Evolutionary conservation across 2,797 vertebrate species (phyloP), one percentile per base, ranked within the genome.

Genomic region (Mormyrops boulengeri): DNA sequence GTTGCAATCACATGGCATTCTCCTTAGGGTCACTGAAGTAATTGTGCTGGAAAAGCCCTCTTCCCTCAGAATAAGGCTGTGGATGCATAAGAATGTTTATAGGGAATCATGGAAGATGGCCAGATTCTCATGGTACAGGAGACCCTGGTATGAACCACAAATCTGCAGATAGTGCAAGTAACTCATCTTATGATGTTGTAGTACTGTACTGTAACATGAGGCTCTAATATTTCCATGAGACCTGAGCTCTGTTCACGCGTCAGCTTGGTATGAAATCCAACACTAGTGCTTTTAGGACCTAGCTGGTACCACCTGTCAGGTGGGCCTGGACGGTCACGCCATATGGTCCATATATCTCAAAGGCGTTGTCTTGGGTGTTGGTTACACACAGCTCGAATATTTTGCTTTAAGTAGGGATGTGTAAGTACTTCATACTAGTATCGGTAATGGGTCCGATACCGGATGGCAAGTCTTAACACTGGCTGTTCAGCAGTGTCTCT

Each of bases 171-270:
- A 19, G 17, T 55, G 69, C 38, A 82, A 82, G 19, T 82, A n/a
- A 47, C n/a, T 82, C 14, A 6, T 88, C 88, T 77, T 49, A 11
- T 77, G n/a, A 38, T 38, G 49, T 55, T 1, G 7, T 57, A 38
- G 69, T 17, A 87, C 88, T 91, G 34, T 38, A 89, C 52, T 62
- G 17, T 89, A 12, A 69, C 88, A 88, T 90, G 87, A 14, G 88
- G 69, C 80, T 88, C 47, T n/a, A 88, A 26, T 88, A 80, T 89
- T 87, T 49, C 7, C 26, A 34, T 30, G 11, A 69, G 62, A 69
- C 26, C 3, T 69, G 62, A 66, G 26, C 60, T 30, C 22, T 66
- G 2, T 66, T 66, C 22, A 66, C 22, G 1, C 0, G 26, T 34
- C 62, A 69, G 22, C 60, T 66, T 66, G 60, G 22, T 66, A 66